Evolutionary conservation across 2,113 vertebrate species (phyloP).

Genomic region (Halichoeres trimaculatus): DNA sequence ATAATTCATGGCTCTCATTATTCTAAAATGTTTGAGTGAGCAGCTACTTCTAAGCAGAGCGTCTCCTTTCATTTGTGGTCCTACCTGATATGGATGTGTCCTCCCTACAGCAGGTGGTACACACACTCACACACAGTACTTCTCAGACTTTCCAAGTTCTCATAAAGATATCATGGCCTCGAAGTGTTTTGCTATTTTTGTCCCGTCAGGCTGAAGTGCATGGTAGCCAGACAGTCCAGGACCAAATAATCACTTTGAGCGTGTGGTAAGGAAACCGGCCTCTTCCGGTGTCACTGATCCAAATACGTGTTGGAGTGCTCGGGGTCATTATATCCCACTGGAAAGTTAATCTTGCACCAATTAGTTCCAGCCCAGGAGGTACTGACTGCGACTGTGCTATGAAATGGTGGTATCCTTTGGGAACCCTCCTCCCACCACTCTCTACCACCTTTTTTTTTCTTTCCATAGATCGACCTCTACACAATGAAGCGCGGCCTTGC

Average conservation of each 20-base stretch:
- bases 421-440: slow-evolving; percentile 46
- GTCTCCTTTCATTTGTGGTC: slow-evolving; percentile 1
- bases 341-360: slow-evolving; percentile 84
- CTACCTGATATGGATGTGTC: slow-evolving; percentile 24
- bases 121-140: slow-evolving; percentile 1
- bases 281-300: slow-evolving; percentile 71
- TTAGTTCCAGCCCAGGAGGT: slow-evolving; percentile 83
- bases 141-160: slow-evolving; percentile 17
- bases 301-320: slow-evolving; percentile 70
- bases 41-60: slow-evolving; percentile 12
- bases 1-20: slow-evolving; percentile 23
- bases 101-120: slow-evolving; percentile 28
- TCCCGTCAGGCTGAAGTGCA: slow-evolving; percentile 43
- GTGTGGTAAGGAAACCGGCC: slow-evolving; percentile 51
- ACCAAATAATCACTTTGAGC: slow-evolving; percentile 72
- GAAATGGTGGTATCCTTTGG: slow-evolving; percentile 75
- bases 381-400: slow-evolving; percentile 69
- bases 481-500: slow-evolving; percentile 58
- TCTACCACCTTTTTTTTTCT: slow-evolving; percentile 58
- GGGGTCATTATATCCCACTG: slow-evolving; percentile 80
- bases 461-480: slow-evolving; percentile 66
- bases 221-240: slow-evolving; percentile 61
- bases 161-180: slow-evolving; percentile 35
- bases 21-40: slow-evolving; percentile 18
- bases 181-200: slow-evolving; percentile 52